Evolutionary conservation across 35 echinoderm and acorn worm species (phyloP), one percentile per base, ranked within the genome.

Genomic region (Heliocidaris erythrogramma): DNA sequence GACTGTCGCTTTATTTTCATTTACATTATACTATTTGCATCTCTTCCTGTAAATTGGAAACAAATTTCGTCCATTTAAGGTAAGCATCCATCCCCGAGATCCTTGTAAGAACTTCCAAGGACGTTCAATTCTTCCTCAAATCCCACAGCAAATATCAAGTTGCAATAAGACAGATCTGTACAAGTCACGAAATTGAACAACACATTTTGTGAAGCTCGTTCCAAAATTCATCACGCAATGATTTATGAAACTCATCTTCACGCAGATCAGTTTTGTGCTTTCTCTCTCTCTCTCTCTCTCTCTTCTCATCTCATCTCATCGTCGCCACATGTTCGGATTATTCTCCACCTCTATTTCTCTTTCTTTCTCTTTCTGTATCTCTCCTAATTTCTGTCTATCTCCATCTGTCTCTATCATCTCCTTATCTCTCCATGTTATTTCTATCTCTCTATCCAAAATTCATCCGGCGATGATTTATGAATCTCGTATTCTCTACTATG

Each of bases 141-240:
- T 29, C 65, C 65, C 65, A 7, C 7, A 21, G 17, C 21, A 24
- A 24, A 78, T 71, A 71, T 78, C 65, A 24, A 24, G 5, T 78
- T 78, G 65, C 65, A 78, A 78, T 78, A 78, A 78, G 65, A 78
- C 27, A 78, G 65, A 78, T 78, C 65, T n/a, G 18, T 78, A n/a
- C 65, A 21, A 78, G 65, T 78, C 65, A 78, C 65, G 3, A 78
- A 78, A 78, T 78, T 78, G 65, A 78, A 78, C 65, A 78, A 78
- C 65, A n/a, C 65, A 27, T 78, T n/a, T 78, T 27, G 65, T 7
- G 65, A 78, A 78, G 27, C 65, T 78, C 65, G 65, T 78, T 78
- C 65, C 65, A 78, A 24, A 78, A 78, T 78, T 78, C 65, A 78
- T 78, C 65, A 78, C 65, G 65, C 18, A 78, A 78, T 78, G 2